A percentile compares a stretch with the other conserved stretches of the same genome.
Evolutionary conservation across 64 coral and sea anemone genomes (phyloP).

Genomic region (Dendrophyllia cribrosa): DNA sequence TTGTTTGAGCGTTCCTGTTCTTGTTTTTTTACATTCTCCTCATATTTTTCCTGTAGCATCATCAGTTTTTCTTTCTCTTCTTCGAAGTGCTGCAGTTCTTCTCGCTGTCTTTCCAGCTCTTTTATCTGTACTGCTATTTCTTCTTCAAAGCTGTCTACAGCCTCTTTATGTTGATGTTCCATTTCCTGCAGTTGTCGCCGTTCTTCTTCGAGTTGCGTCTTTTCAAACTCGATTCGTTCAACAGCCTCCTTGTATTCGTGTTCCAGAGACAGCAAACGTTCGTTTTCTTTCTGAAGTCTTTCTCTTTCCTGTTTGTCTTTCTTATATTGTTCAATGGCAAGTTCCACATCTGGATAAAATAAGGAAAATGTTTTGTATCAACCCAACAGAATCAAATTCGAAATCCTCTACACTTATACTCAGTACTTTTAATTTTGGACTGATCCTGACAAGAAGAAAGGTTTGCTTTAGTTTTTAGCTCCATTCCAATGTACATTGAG

Average conservation of each 20-base stretch:
- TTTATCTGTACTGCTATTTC: constrained; percentile 94
- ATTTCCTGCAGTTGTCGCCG: constrained; percentile 80
- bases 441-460: too few species aligned
- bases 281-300: constrained; percentile 91
- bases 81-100: constrained; percentile 83
- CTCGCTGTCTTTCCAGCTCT: constrained; percentile 87
- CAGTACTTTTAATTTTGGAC: too few species aligned
- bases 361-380: background rate
- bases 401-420: too few species aligned
- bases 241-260: constrained; percentile 91
- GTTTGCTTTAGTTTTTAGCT: too few species aligned
- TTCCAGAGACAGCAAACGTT: constrained; percentile 83
- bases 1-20: constrained; percentile 62
- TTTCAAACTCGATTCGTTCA: constrained; percentile 89
- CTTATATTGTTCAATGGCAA: constrained; percentile 97
- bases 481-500: too few species aligned
- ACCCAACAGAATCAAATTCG: too few species aligned
- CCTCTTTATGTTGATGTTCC: constrained; percentile 88
- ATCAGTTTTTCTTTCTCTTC: constrained; percentile 87
- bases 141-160: constrained; percentile 88
- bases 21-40: constrained; percentile 70
- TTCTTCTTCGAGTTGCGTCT: constrained; percentile 88
- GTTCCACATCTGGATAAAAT: constrained; percentile 82
- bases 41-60: constrained; percentile 76
- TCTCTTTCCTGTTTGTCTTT: constrained; percentile 94